phyloP scores from a whole-genome alignment of 2,797 vertebrate genomes.

The Austrolebias charrua region DNA sequence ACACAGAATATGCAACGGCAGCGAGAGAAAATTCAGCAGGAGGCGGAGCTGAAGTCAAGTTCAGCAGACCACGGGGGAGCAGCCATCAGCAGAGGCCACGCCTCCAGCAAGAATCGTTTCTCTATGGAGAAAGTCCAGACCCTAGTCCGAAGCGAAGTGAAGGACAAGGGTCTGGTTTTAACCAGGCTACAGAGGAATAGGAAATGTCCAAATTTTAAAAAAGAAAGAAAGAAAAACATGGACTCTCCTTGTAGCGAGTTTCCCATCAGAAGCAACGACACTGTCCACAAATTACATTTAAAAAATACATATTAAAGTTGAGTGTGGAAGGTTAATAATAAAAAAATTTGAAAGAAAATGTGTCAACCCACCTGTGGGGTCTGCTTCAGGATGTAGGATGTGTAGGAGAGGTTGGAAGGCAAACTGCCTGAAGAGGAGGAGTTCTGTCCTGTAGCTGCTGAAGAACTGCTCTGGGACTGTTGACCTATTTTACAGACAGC shows the following conservation, averaged over 20 bases:
- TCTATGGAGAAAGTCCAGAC: too few relatives aligned
- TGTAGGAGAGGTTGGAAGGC: slow-evolving; percentile 94
- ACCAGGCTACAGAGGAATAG: background rate
- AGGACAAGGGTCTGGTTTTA: too few relatives aligned
- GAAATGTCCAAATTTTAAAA: background rate
- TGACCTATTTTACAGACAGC: slow-evolving; percentile 82
- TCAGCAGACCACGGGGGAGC: too few relatives aligned
- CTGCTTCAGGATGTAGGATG: slow-evolving; percentile 98
- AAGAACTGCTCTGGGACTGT: slow-evolving; percentile 81
- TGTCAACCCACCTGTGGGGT: slow-evolving; percentile 89
- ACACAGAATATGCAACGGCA: too few relatives aligned
- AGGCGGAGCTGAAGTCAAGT: too few relatives aligned
- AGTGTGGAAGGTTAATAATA: background rate
- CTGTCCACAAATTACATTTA: slow-evolving; percentile 2
- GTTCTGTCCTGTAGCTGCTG: slow-evolving; percentile 78
- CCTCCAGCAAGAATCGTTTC: too few relatives aligned
- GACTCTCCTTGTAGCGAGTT: background rate
- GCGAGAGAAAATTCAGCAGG: too few relatives aligned
- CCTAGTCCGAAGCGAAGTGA: too few relatives aligned
- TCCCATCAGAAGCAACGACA: background rate
- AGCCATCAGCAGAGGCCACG: too few relatives aligned
- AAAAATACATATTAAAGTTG: background rate
- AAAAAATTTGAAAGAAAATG: background rate
- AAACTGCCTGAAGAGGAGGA: slow-evolving; percentile 83
- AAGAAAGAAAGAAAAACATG: background rate